Base-by-base conservation (phyloP, 1,140 invertebrate genomes). In the Brachionus angularis region DNA sequence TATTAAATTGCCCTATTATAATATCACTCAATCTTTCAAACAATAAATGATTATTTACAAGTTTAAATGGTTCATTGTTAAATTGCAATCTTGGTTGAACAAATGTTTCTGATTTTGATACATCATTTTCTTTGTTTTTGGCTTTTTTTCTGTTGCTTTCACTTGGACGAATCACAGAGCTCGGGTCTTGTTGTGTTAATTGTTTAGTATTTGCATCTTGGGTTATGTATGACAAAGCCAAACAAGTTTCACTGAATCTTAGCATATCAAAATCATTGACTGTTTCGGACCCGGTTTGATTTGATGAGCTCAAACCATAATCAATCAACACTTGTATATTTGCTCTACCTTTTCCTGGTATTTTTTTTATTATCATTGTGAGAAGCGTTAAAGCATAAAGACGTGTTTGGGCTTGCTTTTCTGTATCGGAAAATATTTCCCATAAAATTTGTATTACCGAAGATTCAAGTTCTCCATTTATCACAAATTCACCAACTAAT, bases 261-360 rank as follows among this genome's bases (percentile, higher is more conserved):
- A 50, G 23, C 39, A 67, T 46, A 23, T 67, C 62, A 3, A 36
- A 10, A 16, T 67, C 62, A n/a, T 5, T 67, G 5, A 27, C 27
- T 36, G n/a, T n/a, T n/a, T n/a, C n/a, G n/a, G n/a, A n/a, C n/a
- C 47, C 42, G 29, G 12, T 34, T 27, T 46, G 18, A 8, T n/a
- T 5, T 2, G 53, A 34, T 8, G 23, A 16, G 5, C 16, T 50
- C 33, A 67, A 46, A 29, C 62, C 62, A 23, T 21, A 47, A 21
- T 50, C 42, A 7, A 67, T 67, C 23, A 67, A 25, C 2, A 21
- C 8, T 34, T 67, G 21, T 8, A 67, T 67, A n/a, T 67, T 67
- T 7, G 62, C 62, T 36, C 31, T 46, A 21, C 62, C 62, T 47
- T 67, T 67, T 10, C 47, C 62, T 0, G 62, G 62, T 67, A 67